phyloP scores from a whole-genome alignment of 2,888 invertebrate genomes.

The Ephialtes manifestator region DNA sequence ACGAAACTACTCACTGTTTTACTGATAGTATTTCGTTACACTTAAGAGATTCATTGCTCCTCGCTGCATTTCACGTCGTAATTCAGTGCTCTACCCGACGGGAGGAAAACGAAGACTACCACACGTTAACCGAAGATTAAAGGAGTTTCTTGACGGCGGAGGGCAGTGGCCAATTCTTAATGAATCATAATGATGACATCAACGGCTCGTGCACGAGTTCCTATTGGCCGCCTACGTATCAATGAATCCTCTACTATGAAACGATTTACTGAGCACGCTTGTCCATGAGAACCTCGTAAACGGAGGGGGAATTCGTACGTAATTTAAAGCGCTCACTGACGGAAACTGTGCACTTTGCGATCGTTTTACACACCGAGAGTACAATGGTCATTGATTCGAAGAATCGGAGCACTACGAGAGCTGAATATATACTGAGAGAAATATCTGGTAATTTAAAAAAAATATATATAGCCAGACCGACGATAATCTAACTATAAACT shows the following conservation, averaged over 20 bases:
- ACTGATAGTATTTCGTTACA: neutral
- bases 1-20: neutral
- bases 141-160: slow-evolving; percentile 24
- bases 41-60: neutral
- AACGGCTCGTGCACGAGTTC: slow-evolving; percentile 18
- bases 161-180: slow-evolving; percentile 49
- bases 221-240: slow-evolving; percentile 55
- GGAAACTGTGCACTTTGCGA: slow-evolving; percentile 18
- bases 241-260: slow-evolving; percentile 28
- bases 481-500: no score
- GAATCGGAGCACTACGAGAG: slow-evolving; percentile 19
- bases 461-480: no score
- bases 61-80: neutral
- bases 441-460: no score
- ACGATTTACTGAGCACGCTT: slow-evolving; percentile 47
- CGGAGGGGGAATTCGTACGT: neutral
- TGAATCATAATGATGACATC: slow-evolving; percentile 58
- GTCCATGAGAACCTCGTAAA: neutral
- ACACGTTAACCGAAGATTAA: neutral
- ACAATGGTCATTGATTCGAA: slow-evolving; percentile 40
- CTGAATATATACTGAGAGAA: no score
- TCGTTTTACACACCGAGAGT: neutral
- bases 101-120: slow-evolving; percentile 38
- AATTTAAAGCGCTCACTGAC: slow-evolving; percentile 2
- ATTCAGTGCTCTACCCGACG: slow-evolving; percentile 27